These are phyloP conservation scores for Chloromyia formosa DNA, from an alignment of 2,888 invertebrate species.

Conservation along the genomic window DNA sequence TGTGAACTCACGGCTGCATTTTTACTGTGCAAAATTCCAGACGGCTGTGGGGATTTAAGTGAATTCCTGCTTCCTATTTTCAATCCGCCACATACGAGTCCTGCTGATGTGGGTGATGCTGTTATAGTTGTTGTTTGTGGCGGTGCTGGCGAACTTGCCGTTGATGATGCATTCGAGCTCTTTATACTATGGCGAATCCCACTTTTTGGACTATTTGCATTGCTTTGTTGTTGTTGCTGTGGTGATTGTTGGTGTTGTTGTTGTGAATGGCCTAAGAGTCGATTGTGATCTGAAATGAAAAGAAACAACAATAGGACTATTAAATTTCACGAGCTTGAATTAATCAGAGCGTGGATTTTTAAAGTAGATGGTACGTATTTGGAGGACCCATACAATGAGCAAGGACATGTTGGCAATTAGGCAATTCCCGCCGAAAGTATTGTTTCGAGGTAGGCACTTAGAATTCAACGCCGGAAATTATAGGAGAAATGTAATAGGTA, in stretches of 20 bases:
- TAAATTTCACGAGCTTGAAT: slow-evolving; percentile 17
- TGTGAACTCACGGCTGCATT: slow-evolving; percentile 29
- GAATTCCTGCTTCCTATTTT: slow-evolving; percentile 40
- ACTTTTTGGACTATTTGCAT: slow-evolving; percentile 43
- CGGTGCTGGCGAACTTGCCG: slow-evolving; percentile 39
- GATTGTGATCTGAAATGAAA: slow-evolving; percentile 53
- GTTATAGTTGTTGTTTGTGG: slow-evolving; percentile 41
- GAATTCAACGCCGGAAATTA: too few relatives aligned
- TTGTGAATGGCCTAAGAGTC: slow-evolving; percentile 52
- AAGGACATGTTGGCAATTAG: too few relatives aligned
- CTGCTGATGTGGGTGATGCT: slow-evolving; percentile 17
- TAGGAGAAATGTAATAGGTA: too few relatives aligned
- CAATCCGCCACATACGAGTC: slow-evolving; percentile 32
- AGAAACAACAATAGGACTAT: slow-evolving; percentile 28
- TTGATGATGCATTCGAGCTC: slow-evolving; percentile 35
- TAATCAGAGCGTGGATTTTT: slow-evolving; percentile 3
- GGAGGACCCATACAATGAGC: too few relatives aligned
- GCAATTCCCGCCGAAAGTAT: too few relatives aligned
- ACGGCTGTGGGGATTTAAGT: slow-evolving; percentile 27
- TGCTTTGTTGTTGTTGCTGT: slow-evolving; percentile 42
- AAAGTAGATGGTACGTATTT: neutral
- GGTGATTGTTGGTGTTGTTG: slow-evolving; percentile 49
- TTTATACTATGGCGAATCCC: slow-evolving; percentile 30
- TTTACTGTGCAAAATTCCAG: slow-evolving; percentile 27
- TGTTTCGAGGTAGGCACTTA: too few relatives aligned